A percentile compares a stretch with the other conserved stretches of the same genome.
phyloP scores from a whole-genome alignment of 2,888 invertebrate species.

The Halocaridina rubra region DNA sequence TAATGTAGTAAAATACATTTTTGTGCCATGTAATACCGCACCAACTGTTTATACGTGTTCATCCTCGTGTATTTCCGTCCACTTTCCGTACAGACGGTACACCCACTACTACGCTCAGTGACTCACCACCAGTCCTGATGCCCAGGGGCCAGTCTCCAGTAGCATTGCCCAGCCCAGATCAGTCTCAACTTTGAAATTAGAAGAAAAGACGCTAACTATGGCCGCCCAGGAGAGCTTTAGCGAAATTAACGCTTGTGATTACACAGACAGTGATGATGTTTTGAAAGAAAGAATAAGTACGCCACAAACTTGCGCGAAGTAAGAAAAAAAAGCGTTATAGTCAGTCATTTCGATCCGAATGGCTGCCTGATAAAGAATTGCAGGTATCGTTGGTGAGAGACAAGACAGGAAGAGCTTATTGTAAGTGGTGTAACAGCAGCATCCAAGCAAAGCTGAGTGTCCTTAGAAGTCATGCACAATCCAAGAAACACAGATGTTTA shows the following conservation, averaged over 20 bases:
- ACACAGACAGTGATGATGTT: not conserved
- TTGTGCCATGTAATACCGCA: too few species aligned
- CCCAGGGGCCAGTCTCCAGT: not conserved
- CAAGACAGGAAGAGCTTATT: not conserved
- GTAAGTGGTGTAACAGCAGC: not conserved
- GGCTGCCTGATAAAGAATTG: constrained; percentile 11
- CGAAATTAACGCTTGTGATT: not conserved
- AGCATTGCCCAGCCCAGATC: not conserved
- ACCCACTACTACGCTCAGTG: not conserved
- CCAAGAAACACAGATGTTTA: not conserved
- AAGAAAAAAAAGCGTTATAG: not conserved
- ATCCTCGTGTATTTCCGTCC: too few species aligned
- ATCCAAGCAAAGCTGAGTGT: too few species aligned
- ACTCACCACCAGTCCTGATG: not conserved
- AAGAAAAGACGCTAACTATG: not conserved
- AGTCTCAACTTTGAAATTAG: not conserved
- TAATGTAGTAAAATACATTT: too few species aligned
- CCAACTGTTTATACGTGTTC: too few species aligned
- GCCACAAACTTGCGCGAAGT: too few species aligned
- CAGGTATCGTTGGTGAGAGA: not conserved
- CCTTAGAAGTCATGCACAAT: too few species aligned
- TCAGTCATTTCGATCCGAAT: not conserved
- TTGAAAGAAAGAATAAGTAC: not conserved
- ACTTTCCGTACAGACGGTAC: too few species aligned
- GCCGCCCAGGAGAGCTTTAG: not conserved